Base-by-base conservation (phyloP, 1,140 invertebrate genomes). In the Fragariocoptes setiger region DNA sequence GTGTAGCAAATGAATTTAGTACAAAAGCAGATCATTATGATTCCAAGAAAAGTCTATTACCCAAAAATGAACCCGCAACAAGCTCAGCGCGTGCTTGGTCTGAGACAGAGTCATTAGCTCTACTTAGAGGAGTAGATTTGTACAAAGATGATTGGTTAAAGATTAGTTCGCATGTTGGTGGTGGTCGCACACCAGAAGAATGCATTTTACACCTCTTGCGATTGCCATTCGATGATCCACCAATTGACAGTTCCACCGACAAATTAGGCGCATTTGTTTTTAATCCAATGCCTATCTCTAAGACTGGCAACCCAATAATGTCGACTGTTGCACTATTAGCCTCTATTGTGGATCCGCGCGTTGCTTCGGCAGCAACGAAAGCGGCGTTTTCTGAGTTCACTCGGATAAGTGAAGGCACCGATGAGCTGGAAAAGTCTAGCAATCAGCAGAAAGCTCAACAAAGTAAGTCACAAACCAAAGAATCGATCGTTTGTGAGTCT, bases 81-180 rank as follows among this genome's bases (percentile, higher is more conserved):
- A 69, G 68, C 16, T 62, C 75, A 45, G 73, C 78, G 0, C 65
- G 86, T 18, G 88, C 94, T 51, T 99, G 92, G 92, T 88, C 82
- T 0, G 86, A 97, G 53, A 88, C 97, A 54, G 92, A 99, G 62
- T 95, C 88, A 0, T 63, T 99, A 12, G 59, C 95, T 2, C 56
- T 99, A 14, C 62, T 99, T 4, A 92, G 99, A 57, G 92, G 74
- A 3, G 58, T 99, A 41, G 92, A 99, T 62, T 62, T 97, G 64
- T 92, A 86, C 60, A 88, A 88, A 56, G 92, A 99, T 60, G 92
- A 99, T 59, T 99, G 92, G 92, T 99, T 99, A 62, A 85, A 94
- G 60, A 65, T 85, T 1, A 83, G 79, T 50, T 85, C 92, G 53
- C 86, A 95, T 57, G 85, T 95, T 0, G n/a, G n/a, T n/a, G 88